phyloP scores from a whole-genome alignment of 2,888 invertebrate species.

The Bruchidius siliquastri region DNA sequence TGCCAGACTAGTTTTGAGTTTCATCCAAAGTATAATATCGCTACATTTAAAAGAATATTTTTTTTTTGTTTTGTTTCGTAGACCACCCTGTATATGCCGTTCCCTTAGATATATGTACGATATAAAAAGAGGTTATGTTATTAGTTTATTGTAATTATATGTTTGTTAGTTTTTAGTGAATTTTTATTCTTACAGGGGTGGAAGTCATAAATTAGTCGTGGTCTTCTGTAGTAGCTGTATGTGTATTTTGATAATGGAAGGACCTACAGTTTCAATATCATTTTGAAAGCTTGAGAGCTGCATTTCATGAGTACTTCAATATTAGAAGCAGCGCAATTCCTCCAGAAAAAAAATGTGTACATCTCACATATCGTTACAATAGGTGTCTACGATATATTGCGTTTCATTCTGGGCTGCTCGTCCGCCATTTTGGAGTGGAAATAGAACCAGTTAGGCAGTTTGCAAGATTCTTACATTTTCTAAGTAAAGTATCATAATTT shows the following conservation, averaged over 20 bases:
- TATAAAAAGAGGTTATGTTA: slow-evolving; percentile 44
- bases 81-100: neutral
- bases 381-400: neutral
- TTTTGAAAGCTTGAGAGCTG: neutral
- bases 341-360: neutral
- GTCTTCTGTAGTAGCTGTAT: neutral
- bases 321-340: neutral
- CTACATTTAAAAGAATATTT: too few species aligned
- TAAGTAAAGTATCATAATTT: neutral
- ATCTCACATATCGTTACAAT: neutral
- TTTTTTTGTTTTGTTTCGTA: too few species aligned
- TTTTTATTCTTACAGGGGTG: slow-evolving; percentile 26
- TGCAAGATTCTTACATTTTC: neutral
- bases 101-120: slow-evolving; percentile 33
- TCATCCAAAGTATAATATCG: too few species aligned
- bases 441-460: neutral
- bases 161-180: slow-evolving; percentile 49
- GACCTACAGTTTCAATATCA: neutral
- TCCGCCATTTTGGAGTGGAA: neutral
- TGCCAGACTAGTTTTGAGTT: too few species aligned
- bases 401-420: neutral
- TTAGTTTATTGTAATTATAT: slow-evolving; percentile 45
- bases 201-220: neutral
- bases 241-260: neutral
- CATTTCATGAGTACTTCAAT: neutral